Percentiles rank a stretch among this genome's conserved stretches.
Conservation (phyloP, 1,140 invertebrate genomes). For the Drosophila busckii region DNA sequence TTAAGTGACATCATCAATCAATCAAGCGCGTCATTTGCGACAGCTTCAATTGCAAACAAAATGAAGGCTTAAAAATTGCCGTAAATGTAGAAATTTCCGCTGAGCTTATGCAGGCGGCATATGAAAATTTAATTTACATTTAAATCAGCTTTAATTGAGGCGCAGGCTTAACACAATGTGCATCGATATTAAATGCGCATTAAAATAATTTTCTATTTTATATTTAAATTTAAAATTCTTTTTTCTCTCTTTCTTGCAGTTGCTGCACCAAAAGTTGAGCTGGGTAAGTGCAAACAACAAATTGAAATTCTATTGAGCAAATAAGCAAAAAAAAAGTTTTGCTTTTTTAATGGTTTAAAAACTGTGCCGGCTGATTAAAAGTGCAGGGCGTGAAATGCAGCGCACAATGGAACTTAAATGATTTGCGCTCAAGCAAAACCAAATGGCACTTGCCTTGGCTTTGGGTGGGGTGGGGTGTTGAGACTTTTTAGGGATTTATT, state of each 20-base stretch:
- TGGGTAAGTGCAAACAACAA: too few relatives aligned
- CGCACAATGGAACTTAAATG: conserved; percentile 71
- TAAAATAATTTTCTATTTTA: too few relatives aligned
- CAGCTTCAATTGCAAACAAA: conserved; percentile 19
- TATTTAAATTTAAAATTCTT: too few relatives aligned
- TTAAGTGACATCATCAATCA: conserved; percentile 71
- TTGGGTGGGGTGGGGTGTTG: too few relatives aligned
- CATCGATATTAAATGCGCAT: too few relatives aligned
- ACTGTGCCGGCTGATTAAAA: conserved; percentile 63
- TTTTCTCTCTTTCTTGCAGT: too few relatives aligned
- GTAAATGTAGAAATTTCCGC: background rate
- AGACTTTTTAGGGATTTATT: conserved; percentile 64
- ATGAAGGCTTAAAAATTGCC: conserved; percentile 4
- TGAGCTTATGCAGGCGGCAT: conserved; percentile 23
- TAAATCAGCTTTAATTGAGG: conserved; percentile 55
- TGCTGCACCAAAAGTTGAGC: too few relatives aligned
- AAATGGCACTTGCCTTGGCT: conserved; percentile 61
- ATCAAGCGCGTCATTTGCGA: conserved; percentile 57
- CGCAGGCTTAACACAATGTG: too few relatives aligned
- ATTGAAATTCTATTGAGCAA: too few relatives aligned
- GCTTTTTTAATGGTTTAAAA: too few relatives aligned
- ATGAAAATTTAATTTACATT: conserved; percentile 54
- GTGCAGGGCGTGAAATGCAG: conserved; percentile 70
- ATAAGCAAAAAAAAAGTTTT: too few relatives aligned
- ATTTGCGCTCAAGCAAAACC: conserved; percentile 66